Conservation (phyloP, 2,113 vertebrate genomes). For the Chascanopsetta lugubris region DNA sequence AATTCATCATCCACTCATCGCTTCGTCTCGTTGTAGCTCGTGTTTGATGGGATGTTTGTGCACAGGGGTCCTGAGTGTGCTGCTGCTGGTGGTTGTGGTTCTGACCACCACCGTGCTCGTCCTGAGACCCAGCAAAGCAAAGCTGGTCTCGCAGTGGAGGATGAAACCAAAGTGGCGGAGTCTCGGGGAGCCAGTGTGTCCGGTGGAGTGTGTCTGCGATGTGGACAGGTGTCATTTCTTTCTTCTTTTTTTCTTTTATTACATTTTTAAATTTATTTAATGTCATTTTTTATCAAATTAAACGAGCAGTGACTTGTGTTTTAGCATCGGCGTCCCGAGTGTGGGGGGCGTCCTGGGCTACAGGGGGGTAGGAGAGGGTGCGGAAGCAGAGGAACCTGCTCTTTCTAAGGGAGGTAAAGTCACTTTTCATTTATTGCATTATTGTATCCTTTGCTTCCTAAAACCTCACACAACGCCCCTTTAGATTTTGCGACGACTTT, state of each 20-base stretch:
- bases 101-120: conserved; percentile 82
- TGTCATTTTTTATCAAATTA: neutral
- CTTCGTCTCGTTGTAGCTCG: neutral
- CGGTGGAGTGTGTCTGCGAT: conserved; percentile 74
- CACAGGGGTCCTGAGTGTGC: conserved; percentile 77
- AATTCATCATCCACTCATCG: neutral
- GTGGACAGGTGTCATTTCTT: conserved; percentile 86
- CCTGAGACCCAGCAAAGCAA: conserved; percentile 77
- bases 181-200: conserved; percentile 82
- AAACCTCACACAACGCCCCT: too few relatives aligned
- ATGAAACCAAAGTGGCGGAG: conserved; percentile 89
- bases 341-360: conserved; percentile 58
- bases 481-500: too few relatives aligned
- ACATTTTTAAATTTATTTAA: too few relatives aligned
- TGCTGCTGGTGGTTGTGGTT: conserved; percentile 77
- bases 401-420: conserved; percentile 75
- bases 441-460: neutral
- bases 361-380: conserved; percentile 77
- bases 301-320: conserved; percentile 19
- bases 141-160: conserved; percentile 70
- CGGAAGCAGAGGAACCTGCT: conserved; percentile 75
- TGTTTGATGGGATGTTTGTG: conserved; percentile 3
- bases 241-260: too few relatives aligned
- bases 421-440: conserved; percentile 2
- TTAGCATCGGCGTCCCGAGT: conserved; percentile 52